A percentile compares a stretch with the other conserved stretches of the same genome.
Evolutionary conservation across 1,140 invertebrate genomes (phyloP).

Genomic region (roundworm (Caenorhabditis elegans)): DNA sequence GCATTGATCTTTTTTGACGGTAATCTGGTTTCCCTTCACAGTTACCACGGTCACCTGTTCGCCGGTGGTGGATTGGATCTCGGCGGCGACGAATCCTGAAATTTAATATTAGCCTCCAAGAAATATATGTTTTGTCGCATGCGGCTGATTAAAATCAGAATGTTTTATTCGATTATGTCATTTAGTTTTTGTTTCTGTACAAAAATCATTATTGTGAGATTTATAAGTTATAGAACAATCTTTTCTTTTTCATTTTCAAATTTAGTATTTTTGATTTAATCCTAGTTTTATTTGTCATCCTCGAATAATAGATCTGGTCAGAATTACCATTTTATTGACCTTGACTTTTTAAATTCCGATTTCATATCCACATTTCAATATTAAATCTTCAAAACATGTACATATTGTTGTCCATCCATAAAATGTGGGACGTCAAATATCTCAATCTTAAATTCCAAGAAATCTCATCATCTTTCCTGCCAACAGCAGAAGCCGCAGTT

Average conservation of each 20-base stretch:
- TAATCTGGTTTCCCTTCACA: conserved; percentile 78
- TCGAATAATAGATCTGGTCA: too few species aligned
- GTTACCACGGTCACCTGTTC: conserved; percentile 87
- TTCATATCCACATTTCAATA: too few species aligned
- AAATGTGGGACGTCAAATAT: conserved; percentile 19
- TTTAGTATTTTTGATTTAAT: too few species aligned
- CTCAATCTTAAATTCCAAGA: conserved; percentile 23
- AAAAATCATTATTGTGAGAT: too few species aligned
- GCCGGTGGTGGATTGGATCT: conserved; percentile 96
- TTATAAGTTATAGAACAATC: too few species aligned
- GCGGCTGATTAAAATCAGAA: too few species aligned
- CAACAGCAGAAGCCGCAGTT: background rate
- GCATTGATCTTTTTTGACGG: conserved; percentile 78
- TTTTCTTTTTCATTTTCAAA: too few species aligned
- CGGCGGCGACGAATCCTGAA: conserved; percentile 81
- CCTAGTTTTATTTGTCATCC: too few species aligned
- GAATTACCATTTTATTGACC: too few species aligned
- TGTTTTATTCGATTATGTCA: background rate
- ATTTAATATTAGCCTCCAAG: too few species aligned
- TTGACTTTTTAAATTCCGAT: background rate
- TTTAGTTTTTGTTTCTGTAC: too few species aligned
- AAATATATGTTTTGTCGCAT: too few species aligned
- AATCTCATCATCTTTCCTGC: background rate
- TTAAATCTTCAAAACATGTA: background rate
- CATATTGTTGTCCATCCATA: background rate